Conservation (phyloP, 2,113 vertebrate species). For the Poeciliopsis prolifica region DNA sequence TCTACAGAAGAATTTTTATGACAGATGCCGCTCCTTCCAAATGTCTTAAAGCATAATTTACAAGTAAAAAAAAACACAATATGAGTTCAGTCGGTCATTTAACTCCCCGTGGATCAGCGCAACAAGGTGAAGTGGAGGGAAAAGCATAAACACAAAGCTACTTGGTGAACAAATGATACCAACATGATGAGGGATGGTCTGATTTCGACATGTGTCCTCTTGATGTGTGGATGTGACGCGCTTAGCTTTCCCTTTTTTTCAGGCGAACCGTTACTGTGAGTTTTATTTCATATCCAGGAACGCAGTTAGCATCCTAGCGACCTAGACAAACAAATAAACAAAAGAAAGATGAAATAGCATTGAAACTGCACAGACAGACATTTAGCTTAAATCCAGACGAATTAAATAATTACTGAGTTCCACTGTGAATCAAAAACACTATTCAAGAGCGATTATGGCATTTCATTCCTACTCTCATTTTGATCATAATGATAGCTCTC, state of each 20-base stretch:
- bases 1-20: background rate
- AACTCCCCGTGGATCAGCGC: constrained; percentile 19
- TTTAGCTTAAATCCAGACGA: too few species aligned
- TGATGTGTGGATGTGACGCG: too few species aligned
- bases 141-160: constrained; percentile 51
- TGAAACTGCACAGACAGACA: background rate
- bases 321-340: background rate
- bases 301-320: background rate
- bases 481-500: background rate
- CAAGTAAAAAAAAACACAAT: background rate
- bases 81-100: constrained; percentile 38
- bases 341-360: background rate
- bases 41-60: background rate
- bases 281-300: background rate
- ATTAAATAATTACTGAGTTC: background rate
- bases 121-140: constrained; percentile 31
- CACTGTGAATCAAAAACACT: background rate
- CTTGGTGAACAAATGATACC: constrained; percentile 33
- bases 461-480: background rate
- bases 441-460: background rate
- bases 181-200: background rate
- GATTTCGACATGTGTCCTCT: too few species aligned
- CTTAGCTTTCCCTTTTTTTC: background rate
- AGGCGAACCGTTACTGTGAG: background rate
- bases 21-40: background rate